Conservation (phyloP, 2,888 invertebrate species). For the Alsophila aescularia region DNA sequence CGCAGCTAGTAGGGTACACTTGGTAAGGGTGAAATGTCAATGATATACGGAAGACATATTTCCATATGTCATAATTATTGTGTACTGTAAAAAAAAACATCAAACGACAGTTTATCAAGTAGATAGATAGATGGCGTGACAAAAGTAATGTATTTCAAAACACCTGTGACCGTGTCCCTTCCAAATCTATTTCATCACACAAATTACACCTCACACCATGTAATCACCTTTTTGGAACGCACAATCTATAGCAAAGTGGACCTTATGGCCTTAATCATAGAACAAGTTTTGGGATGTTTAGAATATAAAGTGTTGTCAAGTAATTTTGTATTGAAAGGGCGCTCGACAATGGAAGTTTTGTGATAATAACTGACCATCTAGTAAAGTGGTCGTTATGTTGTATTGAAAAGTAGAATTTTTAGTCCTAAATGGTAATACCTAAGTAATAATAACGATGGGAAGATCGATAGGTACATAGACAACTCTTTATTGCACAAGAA, state of each 20-base stretch:
- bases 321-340: constrained; percentile 24
- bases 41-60: no score
- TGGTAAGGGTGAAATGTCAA: no score
- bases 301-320: not conserved
- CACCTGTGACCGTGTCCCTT: constrained; percentile 37
- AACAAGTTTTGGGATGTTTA: not conserved
- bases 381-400: constrained; percentile 19
- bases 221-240: constrained; percentile 27
- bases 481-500: no score
- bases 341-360: constrained; percentile 23
- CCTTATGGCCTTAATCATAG: constrained; percentile 7
- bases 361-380: constrained; percentile 14
- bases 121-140: constrained; percentile 17
- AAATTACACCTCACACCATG: constrained; percentile 30
- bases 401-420: constrained; percentile 15
- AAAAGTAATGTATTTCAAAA: constrained; percentile 32
- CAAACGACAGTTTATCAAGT: constrained; percentile 4
- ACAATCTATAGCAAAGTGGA: constrained; percentile 11
- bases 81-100: no score
- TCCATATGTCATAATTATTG: no score
- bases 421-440: constrained; percentile 4
- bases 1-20: no score
- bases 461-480: no score
- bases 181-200: constrained; percentile 33
- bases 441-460: not conserved